phyloP scores from a whole-genome alignment of 1,140 invertebrate species.

The Acromyrmex heyeri region DNA sequence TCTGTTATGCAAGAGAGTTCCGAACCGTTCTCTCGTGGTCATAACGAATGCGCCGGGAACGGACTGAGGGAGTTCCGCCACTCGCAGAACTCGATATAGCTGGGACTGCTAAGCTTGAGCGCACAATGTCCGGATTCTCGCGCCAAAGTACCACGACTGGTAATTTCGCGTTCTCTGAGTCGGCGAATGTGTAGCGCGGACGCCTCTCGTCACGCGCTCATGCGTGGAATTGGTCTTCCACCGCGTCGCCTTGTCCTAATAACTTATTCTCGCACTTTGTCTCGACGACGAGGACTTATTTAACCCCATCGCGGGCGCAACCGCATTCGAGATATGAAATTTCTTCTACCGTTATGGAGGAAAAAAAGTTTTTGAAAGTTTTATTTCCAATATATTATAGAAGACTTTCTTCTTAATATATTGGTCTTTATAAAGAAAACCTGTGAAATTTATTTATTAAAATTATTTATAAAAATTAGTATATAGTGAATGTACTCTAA shows the following conservation, averaged over 20 bases:
- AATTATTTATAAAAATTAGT: background rate
- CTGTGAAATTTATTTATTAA: background rate
- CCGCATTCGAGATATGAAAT: background rate
- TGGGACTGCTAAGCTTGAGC: background rate
- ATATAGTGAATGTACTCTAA: background rate
- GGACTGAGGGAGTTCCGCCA: constrained; percentile 12
- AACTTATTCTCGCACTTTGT: constrained; percentile 51
- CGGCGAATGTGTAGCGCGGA: constrained; percentile 1
- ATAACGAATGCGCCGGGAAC: background rate
- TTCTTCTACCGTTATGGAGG: background rate
- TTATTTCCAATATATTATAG: background rate
- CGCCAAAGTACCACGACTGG: constrained; percentile 6
- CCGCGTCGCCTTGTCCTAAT: constrained; percentile 43
- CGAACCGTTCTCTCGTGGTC: constrained; percentile 22
- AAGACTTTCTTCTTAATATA: background rate
- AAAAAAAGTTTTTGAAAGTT: background rate
- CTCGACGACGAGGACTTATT: constrained; percentile 19
- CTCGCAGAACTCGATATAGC: constrained; percentile 34
- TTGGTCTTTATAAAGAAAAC: background rate
- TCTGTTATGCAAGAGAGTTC: constrained; percentile 39
- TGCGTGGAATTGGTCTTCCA: constrained; percentile 57
- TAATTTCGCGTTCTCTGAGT: constrained; percentile 48
- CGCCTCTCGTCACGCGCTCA: constrained; percentile 53
- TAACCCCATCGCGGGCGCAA: background rate
- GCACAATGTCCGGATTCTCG: constrained; percentile 39